Evolutionary conservation across 2,888 invertebrate species (phyloP), one percentile per base, ranked within the genome.

Genomic region (Phanerotoma sp.): DNA sequence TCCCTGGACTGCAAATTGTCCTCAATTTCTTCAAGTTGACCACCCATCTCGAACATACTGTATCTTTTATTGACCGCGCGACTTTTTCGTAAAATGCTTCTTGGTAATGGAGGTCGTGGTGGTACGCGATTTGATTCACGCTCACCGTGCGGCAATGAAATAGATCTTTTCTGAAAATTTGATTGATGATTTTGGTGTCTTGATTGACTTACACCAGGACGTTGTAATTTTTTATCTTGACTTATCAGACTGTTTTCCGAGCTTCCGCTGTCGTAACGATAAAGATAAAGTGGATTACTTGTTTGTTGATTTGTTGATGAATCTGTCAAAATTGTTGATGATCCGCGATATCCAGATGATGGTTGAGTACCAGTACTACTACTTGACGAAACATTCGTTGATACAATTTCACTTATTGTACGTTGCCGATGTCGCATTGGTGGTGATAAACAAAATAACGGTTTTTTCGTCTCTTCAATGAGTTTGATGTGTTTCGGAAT

Each of bases 261-360:
- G 67, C 87, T 87, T 22, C 85, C 84, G 67, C 86, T 88, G 68
- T 91, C 91, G 69, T 91, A 92, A 32, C 87, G 87, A 76, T 92
- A 92, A 1, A 91, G 87, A 75, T 90, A 91, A 60, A 91, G 79
- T 1, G 88, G 88, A 74, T 88, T 81, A 5, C 33, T 48, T 30
- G 82, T 83, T 7, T 85, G 86, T 64, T 85, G 86, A 63, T 86
- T 85, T n/a, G 86, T 85, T 13, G 83, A 83, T 20, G 90, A 90
- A 65, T 90, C 90, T 5, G 88, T 85, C 7, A 90, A 78, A 77
- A 91, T 86, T 2, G 91, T 91, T 0, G 92, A 92, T 0, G 92
- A 92, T 32, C 93, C 92, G 60, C 93, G 82, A 70, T 91, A 93
- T 3, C 93, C 93, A 11, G 91, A 91, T 44, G 91, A 91, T 6